Conservation (phyloP, 2,113 vertebrate genomes). For the Epinephelus fuscoguttatus region DNA sequence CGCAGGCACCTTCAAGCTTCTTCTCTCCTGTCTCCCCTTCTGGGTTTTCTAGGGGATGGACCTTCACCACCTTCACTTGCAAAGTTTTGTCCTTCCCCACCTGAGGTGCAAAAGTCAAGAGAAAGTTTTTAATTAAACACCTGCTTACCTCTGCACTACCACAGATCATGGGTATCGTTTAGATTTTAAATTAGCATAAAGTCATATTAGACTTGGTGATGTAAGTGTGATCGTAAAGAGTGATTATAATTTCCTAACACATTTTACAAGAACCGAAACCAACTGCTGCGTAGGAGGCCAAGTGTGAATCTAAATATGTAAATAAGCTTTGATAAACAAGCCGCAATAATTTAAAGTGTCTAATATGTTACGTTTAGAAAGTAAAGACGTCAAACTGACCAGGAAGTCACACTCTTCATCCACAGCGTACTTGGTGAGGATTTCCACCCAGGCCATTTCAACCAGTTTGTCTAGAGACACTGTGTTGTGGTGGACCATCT, state of each 20-base stretch:
- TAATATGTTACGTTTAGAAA: neutral
- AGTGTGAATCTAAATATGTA: neutral
- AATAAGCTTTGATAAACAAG: neutral
- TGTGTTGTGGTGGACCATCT: conserved; percentile 98
- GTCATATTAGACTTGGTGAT: neutral
- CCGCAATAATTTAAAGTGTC: neutral
- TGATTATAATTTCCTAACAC: neutral
- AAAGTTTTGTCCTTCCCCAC: conserved; percentile 94
- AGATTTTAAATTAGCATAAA: neutral
- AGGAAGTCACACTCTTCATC: conserved; percentile 97
- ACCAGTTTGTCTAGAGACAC: conserved; percentile 97
- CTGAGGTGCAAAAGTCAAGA: conserved; percentile 70
- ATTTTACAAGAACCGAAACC: neutral
- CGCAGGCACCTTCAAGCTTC: conserved; percentile 93
- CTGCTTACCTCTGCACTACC: neutral
- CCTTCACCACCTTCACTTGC: conserved; percentile 90
- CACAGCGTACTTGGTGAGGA: conserved; percentile 97
- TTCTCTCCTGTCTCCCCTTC: conserved; percentile 90
- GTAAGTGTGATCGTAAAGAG: too few relatives aligned
- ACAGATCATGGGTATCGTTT: neutral
- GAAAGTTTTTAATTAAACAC: neutral
- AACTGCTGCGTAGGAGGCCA: neutral
- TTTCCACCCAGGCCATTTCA: conserved; percentile 95
- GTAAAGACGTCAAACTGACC: conserved; percentile 82
- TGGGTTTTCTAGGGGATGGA: conserved; percentile 91